Evolutionary conservation across 2,113 vertebrate genomes (phyloP).

Genomic region (Grammomys surdaster): DNA sequence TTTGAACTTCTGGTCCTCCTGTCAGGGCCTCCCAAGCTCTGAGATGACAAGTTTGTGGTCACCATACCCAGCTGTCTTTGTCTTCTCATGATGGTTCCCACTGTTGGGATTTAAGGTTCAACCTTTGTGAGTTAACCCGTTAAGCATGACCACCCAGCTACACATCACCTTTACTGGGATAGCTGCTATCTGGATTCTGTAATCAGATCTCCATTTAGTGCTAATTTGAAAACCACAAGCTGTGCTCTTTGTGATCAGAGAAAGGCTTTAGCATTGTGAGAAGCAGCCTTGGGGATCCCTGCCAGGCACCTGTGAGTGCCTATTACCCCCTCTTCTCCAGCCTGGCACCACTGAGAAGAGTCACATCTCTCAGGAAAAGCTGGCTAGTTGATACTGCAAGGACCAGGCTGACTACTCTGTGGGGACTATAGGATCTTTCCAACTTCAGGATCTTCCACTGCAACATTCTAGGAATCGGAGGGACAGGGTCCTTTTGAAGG

Average conservation of each 20-base stretch:
- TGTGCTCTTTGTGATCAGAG: background rate
- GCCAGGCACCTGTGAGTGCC: accelerated
- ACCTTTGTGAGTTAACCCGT: too few species aligned
- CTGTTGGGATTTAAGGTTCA: accelerated
- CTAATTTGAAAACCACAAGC: background rate
- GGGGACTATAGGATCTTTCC: background rate
- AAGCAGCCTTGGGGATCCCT: background rate
- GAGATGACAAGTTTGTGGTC: background rate
- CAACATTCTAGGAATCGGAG: background rate
- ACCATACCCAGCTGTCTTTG: background rate
- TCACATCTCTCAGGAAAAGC: accelerated
- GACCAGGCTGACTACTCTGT: background rate
- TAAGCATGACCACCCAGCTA: background rate
- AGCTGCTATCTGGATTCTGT: background rate
- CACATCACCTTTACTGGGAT: background rate
- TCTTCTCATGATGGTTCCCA: accelerated
- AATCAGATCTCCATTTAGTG: background rate
- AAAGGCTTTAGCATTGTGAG: accelerated
- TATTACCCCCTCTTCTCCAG: accelerated
- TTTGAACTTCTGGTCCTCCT: background rate
- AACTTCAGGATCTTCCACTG: background rate
- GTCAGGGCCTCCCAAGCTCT: background rate
- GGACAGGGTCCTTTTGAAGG: background rate
- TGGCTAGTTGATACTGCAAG: background rate
- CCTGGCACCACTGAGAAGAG: background rate